Evolutionary conservation across 2,888 invertebrate species (phyloP), one percentile per base, ranked within the genome.

Genomic region (Drosophila lutescens): DNA sequence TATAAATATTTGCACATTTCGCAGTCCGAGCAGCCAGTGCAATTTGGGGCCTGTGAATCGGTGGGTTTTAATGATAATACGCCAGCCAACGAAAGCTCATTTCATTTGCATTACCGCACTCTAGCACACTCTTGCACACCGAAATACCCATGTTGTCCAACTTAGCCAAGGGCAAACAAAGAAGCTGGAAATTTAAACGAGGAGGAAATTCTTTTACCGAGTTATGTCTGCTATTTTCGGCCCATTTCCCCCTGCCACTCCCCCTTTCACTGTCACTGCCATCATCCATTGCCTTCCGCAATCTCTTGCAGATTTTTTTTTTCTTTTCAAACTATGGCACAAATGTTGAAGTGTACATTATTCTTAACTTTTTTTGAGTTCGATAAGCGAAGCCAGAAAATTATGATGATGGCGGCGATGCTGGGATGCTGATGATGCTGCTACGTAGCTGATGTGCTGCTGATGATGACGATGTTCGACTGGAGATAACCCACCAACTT

Each of bases 261-360:
- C 36, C 51, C 32, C 32, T 2, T 4, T 12, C 34, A 46, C 36
- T 59, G 41, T n/a, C 60, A 51, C 47, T 62, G 36, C 49, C 62
- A 46, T 59, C 50, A 62, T 32, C 70, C 60, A 54, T n/a, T 51
- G 69, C 36, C 53, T 69, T 71, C 61, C 71, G 61, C 55, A 61
- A 61, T 70, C 55, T 70, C 38, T 38, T 23, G 71, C 55, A 66
- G 66, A 61, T 40, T 66, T 62, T 60, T 23, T 26, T 30, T 70
- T 70, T 56, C 70, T 62, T 60, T 73, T 41, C 55, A 78, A 86
- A 86, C 84, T 80, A 79, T 75, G 84, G 61, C 58, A 8, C 59
- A 54, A 80, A 86, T 57, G 69, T 77, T 74, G 60, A 81, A 84
- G 79, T 78, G 81, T 62, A 77, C 80, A 80, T 84, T 80, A 82